Evolutionary conservation across 2,888 invertebrate species (phyloP).

Genomic region (Copidosoma aretas): DNA sequence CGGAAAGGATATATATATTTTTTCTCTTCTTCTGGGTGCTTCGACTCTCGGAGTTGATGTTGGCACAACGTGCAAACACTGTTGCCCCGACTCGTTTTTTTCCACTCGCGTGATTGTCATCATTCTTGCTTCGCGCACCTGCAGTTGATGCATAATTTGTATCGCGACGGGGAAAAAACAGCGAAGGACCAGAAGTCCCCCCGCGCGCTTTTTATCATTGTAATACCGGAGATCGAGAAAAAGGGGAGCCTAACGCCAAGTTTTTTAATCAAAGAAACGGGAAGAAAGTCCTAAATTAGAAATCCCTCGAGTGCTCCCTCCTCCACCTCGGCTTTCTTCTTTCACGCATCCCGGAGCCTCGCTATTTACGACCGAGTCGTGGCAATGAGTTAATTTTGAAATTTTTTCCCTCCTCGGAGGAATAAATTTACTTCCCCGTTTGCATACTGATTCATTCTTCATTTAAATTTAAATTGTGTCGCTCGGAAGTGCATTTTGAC

Average conservation of each 20-base stretch:
- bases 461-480: constrained; percentile 12
- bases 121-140: no score
- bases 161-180: no score
- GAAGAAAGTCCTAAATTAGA: constrained; percentile 8
- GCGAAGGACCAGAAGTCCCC: not conserved
- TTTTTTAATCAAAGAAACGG: constrained; percentile 28
- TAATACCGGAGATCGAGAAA: not conserved
- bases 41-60: no score
- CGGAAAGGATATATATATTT: no score
- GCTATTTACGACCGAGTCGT: constrained; percentile 9
- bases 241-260: not conserved
- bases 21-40: no score
- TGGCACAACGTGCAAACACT: no score
- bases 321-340: not conserved
- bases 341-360: no score
- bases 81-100: no score
- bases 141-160: no score
- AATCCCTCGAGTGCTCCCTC: not conserved
- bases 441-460: constrained; percentile 7
- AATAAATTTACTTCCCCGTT: not conserved
- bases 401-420: not conserved
- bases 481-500: not conserved
- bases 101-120: no score
- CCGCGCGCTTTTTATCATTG: no score
- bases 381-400: constrained; percentile 17